Evolutionary conservation across 2,797 vertebrate genomes (phyloP).

Genomic region (Enteromius viviparus): DNA sequence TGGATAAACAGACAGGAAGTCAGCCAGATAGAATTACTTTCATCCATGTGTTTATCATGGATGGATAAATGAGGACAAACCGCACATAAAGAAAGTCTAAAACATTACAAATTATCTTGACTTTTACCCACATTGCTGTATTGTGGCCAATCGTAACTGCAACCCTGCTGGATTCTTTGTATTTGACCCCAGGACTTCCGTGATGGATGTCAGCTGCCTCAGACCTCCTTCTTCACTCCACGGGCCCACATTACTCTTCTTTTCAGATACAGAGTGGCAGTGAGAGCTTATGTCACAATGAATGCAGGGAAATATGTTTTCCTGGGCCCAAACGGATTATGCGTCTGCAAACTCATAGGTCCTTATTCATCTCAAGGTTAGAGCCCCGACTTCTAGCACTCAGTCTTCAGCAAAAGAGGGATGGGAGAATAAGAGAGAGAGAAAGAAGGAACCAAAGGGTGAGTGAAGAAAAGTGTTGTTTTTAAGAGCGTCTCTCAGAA

Average conservation of each 20-base stretch:
- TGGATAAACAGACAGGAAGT: too few relatives aligned
- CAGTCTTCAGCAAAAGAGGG: conserved; percentile 38
- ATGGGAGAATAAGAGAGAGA: conserved; percentile 26
- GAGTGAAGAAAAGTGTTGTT: conserved; percentile 44
- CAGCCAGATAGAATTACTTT: neutral
- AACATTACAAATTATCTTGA: neutral
- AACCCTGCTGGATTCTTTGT: conserved; percentile 4
- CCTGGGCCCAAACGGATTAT: conserved; percentile 56
- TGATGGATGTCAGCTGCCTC: conserved; percentile 55
- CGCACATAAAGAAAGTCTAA: conserved; percentile 2
- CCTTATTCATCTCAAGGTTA: conserved; percentile 58
- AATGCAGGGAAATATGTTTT: conserved; percentile 50
- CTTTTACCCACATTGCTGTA: neutral
- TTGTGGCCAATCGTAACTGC: neutral
- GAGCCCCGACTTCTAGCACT: conserved; percentile 40
- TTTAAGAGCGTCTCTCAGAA: conserved; percentile 44
- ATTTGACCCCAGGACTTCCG: conserved; percentile 28
- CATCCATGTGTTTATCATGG: neutral
- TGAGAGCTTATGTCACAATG: conserved; percentile 42
- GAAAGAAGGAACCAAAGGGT: conserved; percentile 22
- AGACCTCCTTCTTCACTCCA: conserved; percentile 45
- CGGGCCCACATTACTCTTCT: conserved; percentile 24
- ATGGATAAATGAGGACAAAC: neutral
- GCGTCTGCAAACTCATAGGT: conserved; percentile 33
- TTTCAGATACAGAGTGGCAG: conserved; percentile 37